A percentile compares a stretch with the other conserved stretches of the same genome.
These are phyloP conservation scores for Acanthaster planci DNA, from an alignment of 35 echinoderm and acorn worm species.

Conservation along the genomic window DNA sequence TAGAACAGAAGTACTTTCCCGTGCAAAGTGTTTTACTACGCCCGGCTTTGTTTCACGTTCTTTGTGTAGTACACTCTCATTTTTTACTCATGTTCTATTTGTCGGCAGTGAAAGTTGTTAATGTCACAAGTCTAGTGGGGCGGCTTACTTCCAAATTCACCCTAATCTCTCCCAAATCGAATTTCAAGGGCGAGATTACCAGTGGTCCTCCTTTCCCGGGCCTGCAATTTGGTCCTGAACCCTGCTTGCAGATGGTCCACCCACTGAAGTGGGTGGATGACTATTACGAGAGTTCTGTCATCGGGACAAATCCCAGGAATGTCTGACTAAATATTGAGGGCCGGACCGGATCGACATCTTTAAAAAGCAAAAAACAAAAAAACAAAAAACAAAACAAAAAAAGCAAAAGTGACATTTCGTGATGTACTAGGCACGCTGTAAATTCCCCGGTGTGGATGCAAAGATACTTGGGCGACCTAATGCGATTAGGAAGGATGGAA, in stretches of 20 bases:
- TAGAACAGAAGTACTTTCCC: too few relatives aligned
- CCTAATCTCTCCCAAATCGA: not conserved
- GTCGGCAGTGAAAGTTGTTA: too few relatives aligned
- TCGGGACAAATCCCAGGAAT: not conserved
- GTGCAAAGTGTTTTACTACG: too few relatives aligned
- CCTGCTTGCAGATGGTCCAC: not conserved
- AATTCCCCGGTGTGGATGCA: too few relatives aligned
- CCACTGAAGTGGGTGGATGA: not conserved
- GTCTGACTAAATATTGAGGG: conserved; percentile 26
- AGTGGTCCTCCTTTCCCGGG: not conserved
- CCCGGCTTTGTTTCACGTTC: too few relatives aligned
- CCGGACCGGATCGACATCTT: not conserved
- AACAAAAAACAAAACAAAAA: too few relatives aligned
- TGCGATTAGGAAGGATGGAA: not conserved
- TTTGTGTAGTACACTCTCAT: too few relatives aligned
- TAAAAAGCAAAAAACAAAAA: too few relatives aligned
- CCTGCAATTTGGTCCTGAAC: not conserved
- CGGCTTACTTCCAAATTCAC: not conserved
- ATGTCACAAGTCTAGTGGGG: not conserved
- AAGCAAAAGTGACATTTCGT: too few relatives aligned
- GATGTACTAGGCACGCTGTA: too few relatives aligned
- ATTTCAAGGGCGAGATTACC: conserved; percentile 5
- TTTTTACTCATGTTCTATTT: too few relatives aligned
- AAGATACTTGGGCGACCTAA: not conserved
- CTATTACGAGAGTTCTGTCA: conserved; percentile 18